Conservation (phyloP, 2,113 vertebrate species). For the Ondatra zibethicus region DNA sequence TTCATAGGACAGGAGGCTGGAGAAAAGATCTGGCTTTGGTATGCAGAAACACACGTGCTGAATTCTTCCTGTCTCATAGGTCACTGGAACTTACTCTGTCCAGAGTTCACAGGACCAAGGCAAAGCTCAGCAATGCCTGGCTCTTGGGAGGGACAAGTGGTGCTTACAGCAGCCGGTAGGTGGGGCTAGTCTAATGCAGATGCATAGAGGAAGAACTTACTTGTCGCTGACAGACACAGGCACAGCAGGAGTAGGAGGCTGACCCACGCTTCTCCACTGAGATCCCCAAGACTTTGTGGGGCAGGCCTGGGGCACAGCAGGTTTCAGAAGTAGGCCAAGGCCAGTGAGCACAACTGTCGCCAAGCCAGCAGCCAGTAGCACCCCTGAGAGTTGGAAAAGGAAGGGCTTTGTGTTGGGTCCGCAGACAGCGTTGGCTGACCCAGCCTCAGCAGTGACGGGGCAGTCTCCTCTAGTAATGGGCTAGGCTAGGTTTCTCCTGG, state of each 20-base stretch:
- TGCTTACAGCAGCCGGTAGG: neutral
- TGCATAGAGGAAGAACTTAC: conserved; percentile 64
- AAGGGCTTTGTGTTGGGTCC: neutral
- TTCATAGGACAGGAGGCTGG: conserved; percentile 81
- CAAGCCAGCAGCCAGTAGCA: conserved; percentile 88
- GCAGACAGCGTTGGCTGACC: neutral
- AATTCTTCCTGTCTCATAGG: neutral
- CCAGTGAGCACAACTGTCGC: conserved; percentile 85
- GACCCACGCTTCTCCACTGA: conserved; percentile 92
- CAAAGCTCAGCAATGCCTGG: neutral
- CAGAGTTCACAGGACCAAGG: neutral
- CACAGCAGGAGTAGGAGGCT: conserved; percentile 86
- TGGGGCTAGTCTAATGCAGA: neutral
- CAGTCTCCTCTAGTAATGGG: neutral
- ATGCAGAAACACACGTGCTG: neutral
- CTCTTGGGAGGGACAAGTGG: neutral
- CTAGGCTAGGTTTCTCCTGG: neutral
- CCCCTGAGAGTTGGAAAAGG: conserved; percentile 66
- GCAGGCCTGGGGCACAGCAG: conserved; percentile 79
- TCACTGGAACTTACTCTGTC: neutral
- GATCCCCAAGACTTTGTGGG: conserved; percentile 88
- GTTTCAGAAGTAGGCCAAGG: conserved; percentile 89
- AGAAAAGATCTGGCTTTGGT: neutral
- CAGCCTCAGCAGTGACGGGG: neutral
- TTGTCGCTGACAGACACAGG: conserved; percentile 86